Conservation (phyloP, 2,113 vertebrate genomes). For the Conger conger region DNA sequence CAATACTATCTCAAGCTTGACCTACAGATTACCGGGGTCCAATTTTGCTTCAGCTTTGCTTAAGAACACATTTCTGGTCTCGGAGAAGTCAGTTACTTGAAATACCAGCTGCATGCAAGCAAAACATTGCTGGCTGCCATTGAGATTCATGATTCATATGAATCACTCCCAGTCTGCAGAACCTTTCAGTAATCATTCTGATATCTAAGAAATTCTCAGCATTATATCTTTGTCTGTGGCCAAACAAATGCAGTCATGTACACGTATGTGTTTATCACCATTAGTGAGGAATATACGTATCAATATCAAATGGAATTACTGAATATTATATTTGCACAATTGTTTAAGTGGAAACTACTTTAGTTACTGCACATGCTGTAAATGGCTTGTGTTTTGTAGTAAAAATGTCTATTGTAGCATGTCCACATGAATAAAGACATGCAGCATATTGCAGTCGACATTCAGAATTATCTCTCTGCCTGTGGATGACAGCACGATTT, state of each 20-base stretch:
- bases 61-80: neutral
- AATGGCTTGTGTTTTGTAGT: neutral
- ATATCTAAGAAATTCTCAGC: too few relatives aligned
- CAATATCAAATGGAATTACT: neutral
- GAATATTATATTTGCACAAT: neutral
- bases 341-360: neutral
- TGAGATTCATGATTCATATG: neutral
- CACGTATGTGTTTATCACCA: neutral
- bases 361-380: neutral
- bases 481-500: conserved; percentile 6
- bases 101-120: too few relatives aligned
- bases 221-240: too few relatives aligned
- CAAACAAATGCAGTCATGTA: neutral
- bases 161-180: too few relatives aligned
- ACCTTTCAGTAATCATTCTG: too few relatives aligned
- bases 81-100: too few relatives aligned
- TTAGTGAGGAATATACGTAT: neutral
- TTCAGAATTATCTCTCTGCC: neutral
- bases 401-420: neutral
- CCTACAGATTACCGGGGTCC: neutral
- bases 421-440: conserved; percentile 18
- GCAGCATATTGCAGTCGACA: neutral
- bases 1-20: neutral
- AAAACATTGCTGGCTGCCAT: too few relatives aligned
- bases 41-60: neutral